A percentile compares a stretch with the other conserved stretches of the same genome.
These are phyloP conservation scores for Tortrix viridana DNA, from an alignment of 2,888 invertebrate species.

Conservation along the genomic window DNA sequence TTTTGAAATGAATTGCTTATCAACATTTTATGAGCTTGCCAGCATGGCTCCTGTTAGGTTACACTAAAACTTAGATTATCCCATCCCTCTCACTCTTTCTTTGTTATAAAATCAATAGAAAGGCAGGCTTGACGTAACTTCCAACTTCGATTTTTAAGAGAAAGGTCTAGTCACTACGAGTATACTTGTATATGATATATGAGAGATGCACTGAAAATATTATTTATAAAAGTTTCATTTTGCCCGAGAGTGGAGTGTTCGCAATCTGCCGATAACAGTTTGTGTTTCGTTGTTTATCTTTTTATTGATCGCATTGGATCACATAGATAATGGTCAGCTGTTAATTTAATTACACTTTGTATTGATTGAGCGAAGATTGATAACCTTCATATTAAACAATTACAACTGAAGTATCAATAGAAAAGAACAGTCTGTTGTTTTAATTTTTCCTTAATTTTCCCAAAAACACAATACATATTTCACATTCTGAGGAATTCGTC, in stretches of 20 bases:
- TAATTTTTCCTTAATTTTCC: too few relatives aligned
- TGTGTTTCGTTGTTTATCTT: slow-evolving; percentile 46
- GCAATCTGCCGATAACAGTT: slow-evolving; percentile 23
- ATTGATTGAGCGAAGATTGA: slow-evolving; percentile 10
- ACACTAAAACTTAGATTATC: too few relatives aligned
- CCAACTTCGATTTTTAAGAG: too few relatives aligned
- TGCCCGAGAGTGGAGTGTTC: slow-evolving; percentile 7
- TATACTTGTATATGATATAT: too few relatives aligned
- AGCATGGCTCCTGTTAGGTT: background rate
- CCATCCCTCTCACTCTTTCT: too few relatives aligned
- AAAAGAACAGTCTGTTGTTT: too few relatives aligned
- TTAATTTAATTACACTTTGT: slow-evolving; percentile 27
- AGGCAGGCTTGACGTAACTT: too few relatives aligned
- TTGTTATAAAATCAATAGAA: too few relatives aligned
- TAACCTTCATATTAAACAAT: background rate
- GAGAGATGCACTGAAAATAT: background rate
- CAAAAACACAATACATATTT: too few relatives aligned
- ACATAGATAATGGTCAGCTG: slow-evolving; percentile 24
- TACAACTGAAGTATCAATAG: too few relatives aligned
- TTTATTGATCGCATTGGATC: slow-evolving; percentile 44
- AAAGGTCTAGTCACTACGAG: background rate
- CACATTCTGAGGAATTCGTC: too few relatives aligned
- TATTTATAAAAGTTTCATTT: slow-evolving; percentile 9
- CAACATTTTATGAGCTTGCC: slow-evolving; percentile 29
- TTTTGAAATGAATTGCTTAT: slow-evolving; percentile 32